These are phyloP conservation scores for Brotogeris chrysoptera DNA, from an alignment of 2,797 vertebrate species.

Conservation along the genomic window DNA sequence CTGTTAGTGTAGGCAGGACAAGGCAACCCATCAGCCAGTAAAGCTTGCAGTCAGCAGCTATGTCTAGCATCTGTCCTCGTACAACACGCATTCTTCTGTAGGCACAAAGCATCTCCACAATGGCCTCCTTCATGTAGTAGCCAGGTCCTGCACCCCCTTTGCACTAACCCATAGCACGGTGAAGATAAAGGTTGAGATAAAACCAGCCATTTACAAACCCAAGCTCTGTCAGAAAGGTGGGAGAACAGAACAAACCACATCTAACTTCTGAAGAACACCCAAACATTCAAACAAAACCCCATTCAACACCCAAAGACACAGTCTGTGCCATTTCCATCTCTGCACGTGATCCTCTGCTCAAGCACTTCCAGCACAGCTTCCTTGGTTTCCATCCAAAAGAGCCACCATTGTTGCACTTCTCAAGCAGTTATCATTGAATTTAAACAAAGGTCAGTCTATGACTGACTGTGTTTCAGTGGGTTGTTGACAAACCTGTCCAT, in stretches of 20 bases:
- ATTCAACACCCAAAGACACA: not conserved
- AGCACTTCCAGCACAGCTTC: not conserved
- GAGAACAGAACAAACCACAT: not conserved
- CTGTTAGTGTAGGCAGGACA: not conserved
- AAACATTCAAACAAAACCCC: not conserved
- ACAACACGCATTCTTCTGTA: not conserved
- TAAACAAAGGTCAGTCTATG: not conserved
- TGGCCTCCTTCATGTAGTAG: not conserved
- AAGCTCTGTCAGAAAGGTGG: not conserved
- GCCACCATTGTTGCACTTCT: not conserved
- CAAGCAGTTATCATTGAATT: fast-evolving
- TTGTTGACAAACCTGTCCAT: not conserved
- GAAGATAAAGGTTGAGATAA: not conserved
- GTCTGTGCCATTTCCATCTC: not conserved
- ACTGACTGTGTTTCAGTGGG: not conserved
- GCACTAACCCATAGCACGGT: fast-evolving
- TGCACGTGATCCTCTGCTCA: not conserved
- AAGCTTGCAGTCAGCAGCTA: not conserved
- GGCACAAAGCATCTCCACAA: not conserved
- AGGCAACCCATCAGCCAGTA: not conserved
- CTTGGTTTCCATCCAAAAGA: not conserved
- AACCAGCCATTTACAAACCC: not conserved
- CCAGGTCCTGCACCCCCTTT: not conserved
- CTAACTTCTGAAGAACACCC: not conserved
- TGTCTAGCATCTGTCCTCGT: not conserved